These are phyloP conservation scores for Prunella fulvescens DNA, from an alignment of 2,113 vertebrate genomes.

Conservation along the genomic window DNA sequence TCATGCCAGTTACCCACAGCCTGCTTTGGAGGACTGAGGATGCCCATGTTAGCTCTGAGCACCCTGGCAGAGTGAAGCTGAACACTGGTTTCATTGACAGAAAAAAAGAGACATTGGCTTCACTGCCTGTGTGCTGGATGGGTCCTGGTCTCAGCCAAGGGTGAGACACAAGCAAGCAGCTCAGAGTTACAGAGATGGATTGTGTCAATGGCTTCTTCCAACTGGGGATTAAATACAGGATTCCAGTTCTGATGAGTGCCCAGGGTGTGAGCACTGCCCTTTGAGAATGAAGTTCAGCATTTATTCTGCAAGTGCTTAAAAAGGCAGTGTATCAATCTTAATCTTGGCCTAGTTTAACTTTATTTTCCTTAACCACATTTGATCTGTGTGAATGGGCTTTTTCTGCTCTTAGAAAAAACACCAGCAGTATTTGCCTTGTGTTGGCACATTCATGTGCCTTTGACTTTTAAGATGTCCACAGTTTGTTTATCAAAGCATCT, in stretches of 20 bases:
- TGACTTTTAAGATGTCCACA: not conserved
- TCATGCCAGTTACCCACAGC: not conserved
- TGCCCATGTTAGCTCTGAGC: not conserved
- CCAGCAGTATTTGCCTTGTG: not conserved
- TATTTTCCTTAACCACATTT: conserved; percentile 10
- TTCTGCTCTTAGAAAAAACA: not conserved
- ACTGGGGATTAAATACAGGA: not conserved
- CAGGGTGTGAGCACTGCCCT: not conserved
- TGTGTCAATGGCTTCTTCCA: not conserved
- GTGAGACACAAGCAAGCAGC: not conserved
- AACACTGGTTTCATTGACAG: not conserved
- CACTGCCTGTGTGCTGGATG: not conserved
- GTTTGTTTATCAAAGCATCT: conserved; percentile 25
- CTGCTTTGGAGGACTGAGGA: not conserved
- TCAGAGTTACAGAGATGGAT: not conserved
- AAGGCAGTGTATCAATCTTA: not conserved
- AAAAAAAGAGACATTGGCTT: not conserved
- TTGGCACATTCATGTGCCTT: not conserved
- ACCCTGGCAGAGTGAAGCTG: not conserved
- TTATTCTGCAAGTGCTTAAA: not conserved
- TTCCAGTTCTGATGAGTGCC: not conserved
- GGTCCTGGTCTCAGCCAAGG: not conserved
- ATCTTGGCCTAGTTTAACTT: not conserved
- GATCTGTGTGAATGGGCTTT: not conserved
- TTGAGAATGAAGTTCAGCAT: not conserved